Evolutionary conservation across 2,888 invertebrate species (phyloP).

Genomic region (Dinocampus coccinellae): DNA sequence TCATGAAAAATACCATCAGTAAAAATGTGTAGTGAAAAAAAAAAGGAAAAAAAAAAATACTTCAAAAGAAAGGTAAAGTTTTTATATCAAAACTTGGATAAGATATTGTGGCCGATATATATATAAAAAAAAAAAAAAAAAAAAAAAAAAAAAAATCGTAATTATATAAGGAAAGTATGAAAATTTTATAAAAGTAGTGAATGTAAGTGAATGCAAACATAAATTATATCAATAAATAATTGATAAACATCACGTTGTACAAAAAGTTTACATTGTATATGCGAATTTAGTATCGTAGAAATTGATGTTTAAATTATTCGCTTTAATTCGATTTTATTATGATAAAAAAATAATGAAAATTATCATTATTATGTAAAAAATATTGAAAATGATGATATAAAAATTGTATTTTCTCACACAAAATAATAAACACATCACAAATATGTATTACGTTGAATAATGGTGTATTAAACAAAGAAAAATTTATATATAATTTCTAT

Average conservation of each 20-base stretch:
- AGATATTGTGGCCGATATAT: neutral
- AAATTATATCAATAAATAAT: conserved; percentile 23
- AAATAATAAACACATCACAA: too few species aligned
- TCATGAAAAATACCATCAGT: neutral
- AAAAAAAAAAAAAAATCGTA: conserved; percentile 13
- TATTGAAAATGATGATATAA: too few species aligned
- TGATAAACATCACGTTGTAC: conserved; percentile 6
- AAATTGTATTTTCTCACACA: too few species aligned
- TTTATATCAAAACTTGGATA: neutral
- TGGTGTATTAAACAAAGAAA: too few species aligned
- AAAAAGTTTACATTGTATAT: neutral
- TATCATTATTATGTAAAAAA: too few species aligned
- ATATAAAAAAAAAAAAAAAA: too few species aligned
- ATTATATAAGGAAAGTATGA: neutral
- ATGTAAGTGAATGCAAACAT: neutral
- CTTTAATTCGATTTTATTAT: too few species aligned
- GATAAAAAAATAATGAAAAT: too few species aligned
- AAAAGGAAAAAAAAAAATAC: neutral
- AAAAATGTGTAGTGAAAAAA: neutral
- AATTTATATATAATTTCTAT: too few species aligned
- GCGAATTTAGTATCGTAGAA: too few species aligned
- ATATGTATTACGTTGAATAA: too few species aligned
- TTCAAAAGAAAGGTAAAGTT: neutral
- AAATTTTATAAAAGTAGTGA: neutral
- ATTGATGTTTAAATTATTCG: too few species aligned